Base-by-base conservation (phyloP, 2,888 invertebrate species). In the Galeopsomyia nigrocyanea region DNA sequence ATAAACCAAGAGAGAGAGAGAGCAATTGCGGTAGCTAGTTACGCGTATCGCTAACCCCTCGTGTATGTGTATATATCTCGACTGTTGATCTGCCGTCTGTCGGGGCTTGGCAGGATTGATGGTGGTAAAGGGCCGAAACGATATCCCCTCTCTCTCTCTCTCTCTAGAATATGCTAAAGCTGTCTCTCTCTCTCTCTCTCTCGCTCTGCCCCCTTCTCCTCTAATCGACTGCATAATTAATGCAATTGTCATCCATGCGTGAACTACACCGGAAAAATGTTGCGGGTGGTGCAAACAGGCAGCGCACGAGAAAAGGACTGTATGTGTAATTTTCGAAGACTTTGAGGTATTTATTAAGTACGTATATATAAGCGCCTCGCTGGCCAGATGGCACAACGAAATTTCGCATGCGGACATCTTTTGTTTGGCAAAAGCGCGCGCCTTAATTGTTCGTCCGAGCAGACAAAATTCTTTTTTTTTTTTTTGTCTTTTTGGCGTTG, bases 201-300 rank as follows among this genome's bases (percentile, higher is more conserved):
- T 5, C 60, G 68, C 70, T 72, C 60, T 16, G 14, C 26, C 26
- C 26, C 26, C 26, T 26, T 26, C 26, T 2, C 14, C 55, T 63
- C 70, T 83, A 82, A 84, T 84, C 82, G 82, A 81, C 79, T 82
- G 80, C 81, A 83, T 84, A 83, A 84, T 84, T 83, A 83, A 84
- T 84, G 81, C 80, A 80, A 80, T 81, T 82, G 79, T 75, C 78
- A 69, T 75, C 68, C 73, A 60, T 73, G 76, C 77, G 75, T 74
- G 53, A 63, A 61, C 66, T 51, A 16, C 22, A 50, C 73, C 39
- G 39, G 13, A 39, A 39, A 39, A 39, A 39, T 26, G 13, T 10
- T 39, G 39, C 13, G 13, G 7, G 1, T 31, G 31, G 31, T 31
- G 7, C 31, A 31, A 31, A 31, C 31, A 31, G 3, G 31, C 7